These are phyloP conservation scores for rabbit (Oryctolagus cuniculus) DNA, from an alignment of 2,113 vertebrate genomes.

Conservation along the genomic window DNA sequence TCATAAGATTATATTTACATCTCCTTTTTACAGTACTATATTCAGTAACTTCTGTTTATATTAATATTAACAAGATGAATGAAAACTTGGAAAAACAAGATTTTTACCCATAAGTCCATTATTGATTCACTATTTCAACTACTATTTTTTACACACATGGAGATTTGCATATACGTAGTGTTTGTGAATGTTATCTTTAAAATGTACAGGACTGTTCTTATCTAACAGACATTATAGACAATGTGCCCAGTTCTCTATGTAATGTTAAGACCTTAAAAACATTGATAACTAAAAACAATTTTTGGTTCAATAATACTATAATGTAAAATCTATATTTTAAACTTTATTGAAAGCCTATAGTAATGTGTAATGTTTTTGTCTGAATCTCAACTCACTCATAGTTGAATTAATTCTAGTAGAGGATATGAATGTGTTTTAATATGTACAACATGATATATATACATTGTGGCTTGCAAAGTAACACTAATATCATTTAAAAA, in stretches of 20 bases:
- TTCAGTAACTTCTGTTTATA: not conserved
- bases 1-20: not conserved
- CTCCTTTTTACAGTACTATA: not conserved
- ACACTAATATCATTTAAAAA: not conserved
- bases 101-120: not conserved
- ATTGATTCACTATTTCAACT: not conserved
- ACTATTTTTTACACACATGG: not conserved
- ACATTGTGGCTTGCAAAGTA: not conserved
- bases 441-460: not conserved
- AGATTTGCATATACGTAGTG: not conserved
- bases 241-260: not conserved
- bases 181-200: not conserved
- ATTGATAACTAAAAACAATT: not conserved
- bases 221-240: not conserved
- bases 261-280: not conserved
- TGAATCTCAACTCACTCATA: not conserved
- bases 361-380: not conserved
- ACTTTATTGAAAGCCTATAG: not conserved
- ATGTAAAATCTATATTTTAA: not conserved
- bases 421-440: not conserved
- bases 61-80: not conserved
- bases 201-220: not conserved
- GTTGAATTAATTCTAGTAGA: not conserved
- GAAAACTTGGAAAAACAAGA: not conserved
- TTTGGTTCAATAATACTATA: not conserved